Base-by-base conservation (phyloP, 2,888 invertebrate genomes). In the Megastigmus dorsalis region DNA sequence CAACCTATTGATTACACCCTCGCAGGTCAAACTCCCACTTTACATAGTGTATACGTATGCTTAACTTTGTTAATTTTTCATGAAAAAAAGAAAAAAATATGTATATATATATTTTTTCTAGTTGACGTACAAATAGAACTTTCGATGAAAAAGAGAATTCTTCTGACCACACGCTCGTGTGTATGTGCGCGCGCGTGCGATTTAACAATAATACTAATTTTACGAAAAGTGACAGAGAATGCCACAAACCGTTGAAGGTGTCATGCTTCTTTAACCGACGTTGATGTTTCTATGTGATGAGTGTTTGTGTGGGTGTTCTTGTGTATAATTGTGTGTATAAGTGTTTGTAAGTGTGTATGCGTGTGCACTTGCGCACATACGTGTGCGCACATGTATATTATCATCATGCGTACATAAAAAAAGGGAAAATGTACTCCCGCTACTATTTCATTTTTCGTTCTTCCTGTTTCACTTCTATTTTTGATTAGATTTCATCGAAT, bases 131-230 rank as follows among this genome's bases (percentile, higher is more conserved):
- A 74, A 74, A 73, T 67, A 73, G 68, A 75, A 75, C 43, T 30
- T 67, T 71, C 59, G 65, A 20, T 76, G 66, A 50, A 20, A 55
- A 76, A 74, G 55, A 69, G 41, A 60, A 74, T 66, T 41, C 62
- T 9, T 52, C 48, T 23, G 15, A 68, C 43, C 41, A 50, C 52
- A 36, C 60, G 43, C 38, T 36, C 23, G 13, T 13, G 30, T 54
- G 18, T 20, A n/a, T 65, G 30, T 38, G 41, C 20, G 30, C 55
- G 26, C 63, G 63, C 50, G 48, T 57, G 28, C 59, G 20, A 69
- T 65, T 65, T 38, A 55, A 75, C 54, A 69, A 60, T 73, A 76
- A 76, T 73, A 73, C 76, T 73, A 73, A 48, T 55, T n/a, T 73
- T 20, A 70, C 28, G 48, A 73, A 68, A 54, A 60, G 73, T 73